Evolutionary conservation across 2,113 vertebrate genomes (phyloP), one percentile per base, ranked within the genome.

Genomic region (Tyto alba): DNA sequence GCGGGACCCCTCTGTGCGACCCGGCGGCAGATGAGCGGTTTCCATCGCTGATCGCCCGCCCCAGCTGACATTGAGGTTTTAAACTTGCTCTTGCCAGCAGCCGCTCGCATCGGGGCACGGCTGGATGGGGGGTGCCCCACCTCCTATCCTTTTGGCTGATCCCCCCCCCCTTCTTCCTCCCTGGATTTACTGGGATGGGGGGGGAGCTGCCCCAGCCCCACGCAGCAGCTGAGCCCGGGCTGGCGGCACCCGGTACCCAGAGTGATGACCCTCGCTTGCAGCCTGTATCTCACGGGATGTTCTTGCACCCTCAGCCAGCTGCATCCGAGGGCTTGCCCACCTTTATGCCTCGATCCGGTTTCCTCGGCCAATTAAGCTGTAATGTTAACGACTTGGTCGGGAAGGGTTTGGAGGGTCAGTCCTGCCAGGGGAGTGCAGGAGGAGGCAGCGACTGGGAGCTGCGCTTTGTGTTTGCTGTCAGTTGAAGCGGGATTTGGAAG

Each of bases 11-110:
- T 19, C 69, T 2, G 16, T 8, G 32, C 3, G 8, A 22, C 30
- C 27, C 2, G 12, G 72, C 3, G 2, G 38, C 38, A 43, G 72
- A 20, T 23, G 17, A 16, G 13, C 29, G 0, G 5, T 6, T 11
- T 10, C 41, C 10, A 1, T 6, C 40, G 1, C 59, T 29, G 9
- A 1, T 5, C 6, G 7, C 75, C n/a, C 3, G 1, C 4, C 63
- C 40, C 0, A 5, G 17, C 7, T 8, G 11, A 6, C 2, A 2
- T 9, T 5, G 11, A 55, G 69, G 23, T 4, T 45, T 32, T 7
- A 64, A 71, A 18, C 73, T 59, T 40, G 66, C 45, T 62, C 19
- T 47, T 55, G 50, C 34, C 3, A 13, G 71, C 32, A 29, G 71
- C 71, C 1, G 1, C 53, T 59, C 2, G 2, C 4, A 4, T 6